phyloP scores from a whole-genome alignment of 1,140 invertebrate species.

The Neocloeon triangulifer region DNA sequence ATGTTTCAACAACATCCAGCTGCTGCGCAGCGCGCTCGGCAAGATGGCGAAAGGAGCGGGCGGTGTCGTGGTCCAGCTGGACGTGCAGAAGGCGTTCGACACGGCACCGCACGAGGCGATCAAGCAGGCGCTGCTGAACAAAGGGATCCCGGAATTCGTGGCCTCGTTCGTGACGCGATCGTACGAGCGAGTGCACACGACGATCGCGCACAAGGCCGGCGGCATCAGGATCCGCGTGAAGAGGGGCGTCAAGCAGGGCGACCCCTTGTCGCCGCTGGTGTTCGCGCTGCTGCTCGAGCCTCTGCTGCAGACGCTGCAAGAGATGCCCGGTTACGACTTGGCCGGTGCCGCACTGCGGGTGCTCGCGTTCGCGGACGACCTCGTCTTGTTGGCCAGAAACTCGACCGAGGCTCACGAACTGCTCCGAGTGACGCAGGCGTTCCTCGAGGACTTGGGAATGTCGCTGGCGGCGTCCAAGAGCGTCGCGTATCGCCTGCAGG shows the following conservation, averaged over 20 bases:
- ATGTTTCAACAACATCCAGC: conserved; percentile 5
- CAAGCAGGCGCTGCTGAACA: conserved; percentile 4
- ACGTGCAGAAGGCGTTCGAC: conserved; percentile 15
- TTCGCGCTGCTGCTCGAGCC: conserved; percentile 17
- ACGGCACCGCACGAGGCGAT: conserved; percentile 12
- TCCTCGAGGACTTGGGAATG: conserved; percentile 8
- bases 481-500: conserved; percentile 8
- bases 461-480: conserved; percentile 10
- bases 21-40: conserved; percentile 7
- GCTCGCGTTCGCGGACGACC: conserved; percentile 15
- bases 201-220: conserved; percentile 8
- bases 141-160: conserved; percentile 6
- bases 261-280: conserved; percentile 14
- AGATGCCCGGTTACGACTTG: conserved; percentile 1
- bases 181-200: conserved; percentile 11
- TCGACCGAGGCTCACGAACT: conserved; percentile 6
- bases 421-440: conserved; percentile 4
- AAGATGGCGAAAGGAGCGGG: conserved; percentile 6
- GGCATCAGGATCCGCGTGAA: conserved; percentile 15
- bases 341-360: conserved; percentile 4
- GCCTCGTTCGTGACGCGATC: conserved; percentile 10
- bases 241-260: conserved; percentile 19
- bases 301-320: conserved; percentile 7
- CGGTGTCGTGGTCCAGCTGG: conserved; percentile 11
- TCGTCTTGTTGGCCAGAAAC: conserved; percentile 10